Percentiles rank a stretch among this genome's conserved stretches.
Evolutionary conservation across 2,797 vertebrate genomes (phyloP).

Genomic region (Helostoma temminkii): DNA sequence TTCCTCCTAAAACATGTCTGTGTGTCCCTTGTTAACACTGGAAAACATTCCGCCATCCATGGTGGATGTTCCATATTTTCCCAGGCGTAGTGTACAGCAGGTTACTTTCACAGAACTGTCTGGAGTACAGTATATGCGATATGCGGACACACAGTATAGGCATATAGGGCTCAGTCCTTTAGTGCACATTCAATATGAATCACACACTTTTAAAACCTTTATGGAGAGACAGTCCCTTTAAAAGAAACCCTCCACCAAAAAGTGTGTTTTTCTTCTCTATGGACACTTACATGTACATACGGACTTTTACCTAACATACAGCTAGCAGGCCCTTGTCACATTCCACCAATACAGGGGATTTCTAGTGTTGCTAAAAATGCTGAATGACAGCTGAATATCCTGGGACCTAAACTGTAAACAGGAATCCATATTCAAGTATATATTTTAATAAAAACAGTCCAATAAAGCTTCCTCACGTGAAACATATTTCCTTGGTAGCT

Average conservation of each 20-base stretch:
- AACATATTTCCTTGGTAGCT: constrained; percentile 15
- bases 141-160: constrained; percentile 38
- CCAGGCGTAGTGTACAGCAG: constrained; percentile 22
- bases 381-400: constrained; percentile 2
- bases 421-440: constrained; percentile 60
- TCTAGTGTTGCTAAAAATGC: not conserved
- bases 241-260: not conserved
- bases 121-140: constrained; percentile 40
- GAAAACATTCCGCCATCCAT: constrained; percentile 1
- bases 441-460: constrained; percentile 18
- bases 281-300: not conserved
- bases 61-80: not conserved
- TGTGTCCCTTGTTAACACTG: constrained; percentile 22
- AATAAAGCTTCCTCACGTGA: constrained; percentile 13
- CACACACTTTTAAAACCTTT: constrained; percentile 16
- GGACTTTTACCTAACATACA: not conserved
- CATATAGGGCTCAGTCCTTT: constrained; percentile 39
- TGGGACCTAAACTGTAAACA: constrained; percentile 36
- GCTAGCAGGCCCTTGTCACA: not conserved
- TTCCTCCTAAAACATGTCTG: constrained; percentile 1
- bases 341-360: not conserved
- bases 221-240: constrained; percentile 8
- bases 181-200: constrained; percentile 57
- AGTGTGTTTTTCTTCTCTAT: not conserved
- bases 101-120: constrained; percentile 31